Conservation (phyloP, 2,888 invertebrate genomes). For the Chelonus formosanus region DNA sequence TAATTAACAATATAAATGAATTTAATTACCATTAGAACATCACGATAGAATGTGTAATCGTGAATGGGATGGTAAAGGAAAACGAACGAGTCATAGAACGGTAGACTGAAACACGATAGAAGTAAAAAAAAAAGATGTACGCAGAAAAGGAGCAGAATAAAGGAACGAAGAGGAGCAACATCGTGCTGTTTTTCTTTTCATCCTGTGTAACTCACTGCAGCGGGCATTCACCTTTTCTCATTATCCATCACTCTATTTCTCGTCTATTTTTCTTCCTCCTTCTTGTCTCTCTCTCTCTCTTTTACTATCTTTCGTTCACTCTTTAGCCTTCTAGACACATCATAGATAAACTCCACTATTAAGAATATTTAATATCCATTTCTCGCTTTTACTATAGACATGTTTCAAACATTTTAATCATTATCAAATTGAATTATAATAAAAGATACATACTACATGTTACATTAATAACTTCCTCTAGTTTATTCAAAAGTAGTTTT, state of each 20-base stretch:
- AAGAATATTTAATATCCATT: constrained; percentile 30
- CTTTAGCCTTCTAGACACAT: not conserved
- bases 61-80: constrained; percentile 7
- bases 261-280: constrained; percentile 12
- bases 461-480: too few relatives aligned
- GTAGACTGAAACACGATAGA: constrained; percentile 27
- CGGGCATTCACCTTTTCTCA: constrained; percentile 36
- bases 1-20: not conserved
- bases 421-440: too few relatives aligned
- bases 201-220: constrained; percentile 33
- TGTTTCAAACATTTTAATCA: too few relatives aligned
- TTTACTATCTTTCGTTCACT: not conserved
- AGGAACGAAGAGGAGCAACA: constrained; percentile 33
- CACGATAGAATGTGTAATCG: too few relatives aligned
- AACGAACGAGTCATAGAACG: constrained; percentile 10
- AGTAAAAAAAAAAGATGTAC: constrained; percentile 16
- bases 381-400: constrained; percentile 5
- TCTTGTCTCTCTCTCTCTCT: not conserved
- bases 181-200: constrained; percentile 39
- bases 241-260: constrained; percentile 28
- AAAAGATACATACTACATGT: too few relatives aligned
- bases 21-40: too few relatives aligned
- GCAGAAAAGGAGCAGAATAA: constrained; percentile 37
- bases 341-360: constrained; percentile 49
- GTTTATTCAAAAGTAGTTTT: too few relatives aligned